phyloP scores from a whole-genome alignment of 2,888 invertebrate species.

The Drosophila neutralis region DNA sequence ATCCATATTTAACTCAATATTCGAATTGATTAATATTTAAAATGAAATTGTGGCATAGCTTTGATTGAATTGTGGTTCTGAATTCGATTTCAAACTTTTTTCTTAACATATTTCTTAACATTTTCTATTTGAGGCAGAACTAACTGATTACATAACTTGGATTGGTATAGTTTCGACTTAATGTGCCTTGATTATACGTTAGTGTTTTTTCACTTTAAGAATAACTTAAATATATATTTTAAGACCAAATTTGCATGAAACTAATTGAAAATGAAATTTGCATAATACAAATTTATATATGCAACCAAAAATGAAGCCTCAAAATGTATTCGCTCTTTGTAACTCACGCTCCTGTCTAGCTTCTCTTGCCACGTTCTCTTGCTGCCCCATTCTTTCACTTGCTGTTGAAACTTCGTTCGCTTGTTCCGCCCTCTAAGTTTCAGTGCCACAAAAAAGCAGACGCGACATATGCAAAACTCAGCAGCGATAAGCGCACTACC shows the following conservation, averaged over 20 bases:
- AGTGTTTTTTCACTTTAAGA: too few relatives aligned
- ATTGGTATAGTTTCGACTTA: background rate
- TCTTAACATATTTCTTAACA: background rate
- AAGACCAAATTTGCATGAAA: constrained; percentile 1
- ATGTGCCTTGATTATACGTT: background rate
- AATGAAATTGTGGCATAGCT: background rate
- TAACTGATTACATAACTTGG: background rate
- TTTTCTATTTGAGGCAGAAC: background rate
- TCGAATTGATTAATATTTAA: background rate
- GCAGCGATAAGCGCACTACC: constrained; percentile 61
- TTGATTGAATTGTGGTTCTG: background rate
- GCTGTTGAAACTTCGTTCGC: background rate
- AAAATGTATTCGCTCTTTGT: constrained; percentile 13
- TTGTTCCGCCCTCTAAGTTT: constrained; percentile 23
- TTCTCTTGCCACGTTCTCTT: background rate
- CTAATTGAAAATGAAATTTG: constrained; percentile 28
- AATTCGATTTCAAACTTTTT: background rate
- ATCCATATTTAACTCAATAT: background rate
- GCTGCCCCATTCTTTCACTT: constrained; percentile 5
- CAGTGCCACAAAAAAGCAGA: constrained; percentile 48
- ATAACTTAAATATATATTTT: background rate
- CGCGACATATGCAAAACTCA: constrained; percentile 74
- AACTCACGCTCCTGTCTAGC: background rate
- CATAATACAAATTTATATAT: constrained; percentile 22
- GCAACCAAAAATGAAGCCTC: background rate